Percentiles rank a stretch among this genome's conserved stretches.
Conservation (phyloP, 2,797 vertebrate genomes). For the Hydrocynus forskahlii region DNA sequence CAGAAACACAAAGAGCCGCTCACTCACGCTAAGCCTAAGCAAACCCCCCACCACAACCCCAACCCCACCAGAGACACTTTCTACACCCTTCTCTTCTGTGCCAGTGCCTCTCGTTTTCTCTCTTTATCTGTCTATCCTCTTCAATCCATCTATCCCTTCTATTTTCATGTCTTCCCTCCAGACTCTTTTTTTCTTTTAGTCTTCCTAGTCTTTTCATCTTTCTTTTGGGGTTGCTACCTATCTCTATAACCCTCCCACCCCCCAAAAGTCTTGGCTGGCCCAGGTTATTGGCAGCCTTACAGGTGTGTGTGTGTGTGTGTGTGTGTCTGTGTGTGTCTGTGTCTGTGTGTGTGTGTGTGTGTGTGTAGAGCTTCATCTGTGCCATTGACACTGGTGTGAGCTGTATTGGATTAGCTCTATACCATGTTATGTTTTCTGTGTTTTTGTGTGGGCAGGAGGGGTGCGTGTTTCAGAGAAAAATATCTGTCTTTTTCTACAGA, state of each 20-base stretch:
- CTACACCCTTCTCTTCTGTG: slow-evolving; percentile 49
- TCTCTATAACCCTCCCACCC: background rate
- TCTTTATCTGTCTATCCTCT: slow-evolving; percentile 4
- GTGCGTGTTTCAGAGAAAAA: no score
- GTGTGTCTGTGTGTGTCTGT: slow-evolving; percentile 9
- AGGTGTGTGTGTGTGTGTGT: slow-evolving; percentile 10
- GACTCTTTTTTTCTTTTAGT: background rate
- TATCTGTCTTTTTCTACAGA: no score
- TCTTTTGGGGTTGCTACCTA: background rate
- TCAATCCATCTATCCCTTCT: slow-evolving; percentile 23
- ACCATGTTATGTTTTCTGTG: no score
- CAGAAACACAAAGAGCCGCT: slow-evolving; percentile 39
- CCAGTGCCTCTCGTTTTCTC: background rate
- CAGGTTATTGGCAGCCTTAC: slow-evolving; percentile 12
- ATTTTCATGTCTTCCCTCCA: slow-evolving; percentile 16
- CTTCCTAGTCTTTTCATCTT: slow-evolving; percentile 3
- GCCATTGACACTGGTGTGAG: slow-evolving; percentile 22
- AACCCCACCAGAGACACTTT: slow-evolving; percentile 31
- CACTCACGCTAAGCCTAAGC: slow-evolving; percentile 36
- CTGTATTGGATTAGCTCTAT: no score
- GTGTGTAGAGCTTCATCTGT: slow-evolving; percentile 20
- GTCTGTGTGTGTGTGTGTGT: slow-evolving; percentile 26
- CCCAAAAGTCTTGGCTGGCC: slow-evolving; percentile 11
- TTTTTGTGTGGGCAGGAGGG: no score
- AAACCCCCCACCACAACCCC: slow-evolving; percentile 10